Conservation (phyloP, 2,113 vertebrate genomes). For the Anoura caudifer region DNA sequence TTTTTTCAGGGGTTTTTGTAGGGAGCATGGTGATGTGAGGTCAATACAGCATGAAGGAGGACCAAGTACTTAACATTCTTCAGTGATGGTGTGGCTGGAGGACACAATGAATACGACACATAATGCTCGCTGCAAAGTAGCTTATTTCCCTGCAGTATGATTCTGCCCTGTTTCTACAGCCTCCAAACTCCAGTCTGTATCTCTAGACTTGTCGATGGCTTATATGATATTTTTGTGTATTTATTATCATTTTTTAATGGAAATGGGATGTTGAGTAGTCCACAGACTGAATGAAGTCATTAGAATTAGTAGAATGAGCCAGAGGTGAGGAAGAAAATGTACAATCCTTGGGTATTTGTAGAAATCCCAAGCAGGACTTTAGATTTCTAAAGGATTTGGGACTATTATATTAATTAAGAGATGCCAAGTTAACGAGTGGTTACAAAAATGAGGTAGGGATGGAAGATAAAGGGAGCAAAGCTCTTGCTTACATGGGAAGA, state of each 20-base stretch:
- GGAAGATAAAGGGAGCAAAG: not conserved
- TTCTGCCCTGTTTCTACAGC: not conserved
- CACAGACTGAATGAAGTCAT: not conserved
- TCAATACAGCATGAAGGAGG: not conserved
- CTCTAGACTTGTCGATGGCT: not conserved
- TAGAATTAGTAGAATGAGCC: not conserved
- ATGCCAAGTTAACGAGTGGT: not conserved
- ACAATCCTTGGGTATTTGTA: not conserved
- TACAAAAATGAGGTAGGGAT: not conserved
- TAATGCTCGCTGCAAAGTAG: not conserved
- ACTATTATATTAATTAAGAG: not conserved
- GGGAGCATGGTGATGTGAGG: not conserved
- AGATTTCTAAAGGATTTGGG: not conserved
- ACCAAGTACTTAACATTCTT: not conserved
- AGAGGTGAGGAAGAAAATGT: not conserved
- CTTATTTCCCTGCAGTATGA: not conserved
- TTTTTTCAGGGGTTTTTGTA: not conserved
- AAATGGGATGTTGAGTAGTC: not conserved
- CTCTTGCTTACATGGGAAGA: not conserved
- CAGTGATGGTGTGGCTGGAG: not conserved
- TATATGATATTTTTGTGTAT: not conserved
- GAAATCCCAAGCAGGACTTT: not conserved
- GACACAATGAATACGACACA: not conserved
- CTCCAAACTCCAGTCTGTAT: not conserved
- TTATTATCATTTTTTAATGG: not conserved